These are phyloP conservation scores for Erpobdella octoculata DNA, from an alignment of 2,888 invertebrate species.

Conservation along the genomic window DNA sequence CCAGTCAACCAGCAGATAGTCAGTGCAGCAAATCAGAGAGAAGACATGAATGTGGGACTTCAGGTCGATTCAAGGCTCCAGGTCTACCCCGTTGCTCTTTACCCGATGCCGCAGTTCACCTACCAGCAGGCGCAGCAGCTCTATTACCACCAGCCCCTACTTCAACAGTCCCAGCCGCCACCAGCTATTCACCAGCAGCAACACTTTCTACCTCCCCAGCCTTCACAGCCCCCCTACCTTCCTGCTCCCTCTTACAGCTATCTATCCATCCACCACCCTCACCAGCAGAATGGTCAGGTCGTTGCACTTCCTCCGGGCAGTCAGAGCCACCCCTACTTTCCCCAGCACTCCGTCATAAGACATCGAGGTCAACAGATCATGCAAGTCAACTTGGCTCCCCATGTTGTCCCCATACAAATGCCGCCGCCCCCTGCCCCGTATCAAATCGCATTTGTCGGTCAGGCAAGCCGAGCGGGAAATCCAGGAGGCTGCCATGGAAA, in stretches of 20 bases:
- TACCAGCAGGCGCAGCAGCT: neutral
- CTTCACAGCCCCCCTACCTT: conserved; percentile 11
- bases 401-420: neutral
- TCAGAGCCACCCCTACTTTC: conserved; percentile 17
- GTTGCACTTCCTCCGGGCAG: neutral
- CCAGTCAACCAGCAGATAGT: too few species aligned
- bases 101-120: conserved; percentile 32
- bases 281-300: neutral
- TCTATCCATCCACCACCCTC: conserved; percentile 5
- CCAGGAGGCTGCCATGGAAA: neutral
- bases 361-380: conserved; percentile 29
- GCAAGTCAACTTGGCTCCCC: conserved; percentile 25
- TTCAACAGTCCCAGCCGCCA: neutral
- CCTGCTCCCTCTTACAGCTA: neutral
- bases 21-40: conserved; percentile 2
- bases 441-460: neutral
- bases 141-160: too few species aligned
- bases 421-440: neutral
- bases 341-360: conserved; percentile 15
- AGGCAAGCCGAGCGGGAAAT: neutral
- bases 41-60: conserved; percentile 27
- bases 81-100: conserved; percentile 24
- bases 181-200: neutral
- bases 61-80: conserved; percentile 15
- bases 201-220: neutral